Evolutionary conservation across 2,113 vertebrate species (phyloP).

Genomic region (Tautogolabrus adspersus): DNA sequence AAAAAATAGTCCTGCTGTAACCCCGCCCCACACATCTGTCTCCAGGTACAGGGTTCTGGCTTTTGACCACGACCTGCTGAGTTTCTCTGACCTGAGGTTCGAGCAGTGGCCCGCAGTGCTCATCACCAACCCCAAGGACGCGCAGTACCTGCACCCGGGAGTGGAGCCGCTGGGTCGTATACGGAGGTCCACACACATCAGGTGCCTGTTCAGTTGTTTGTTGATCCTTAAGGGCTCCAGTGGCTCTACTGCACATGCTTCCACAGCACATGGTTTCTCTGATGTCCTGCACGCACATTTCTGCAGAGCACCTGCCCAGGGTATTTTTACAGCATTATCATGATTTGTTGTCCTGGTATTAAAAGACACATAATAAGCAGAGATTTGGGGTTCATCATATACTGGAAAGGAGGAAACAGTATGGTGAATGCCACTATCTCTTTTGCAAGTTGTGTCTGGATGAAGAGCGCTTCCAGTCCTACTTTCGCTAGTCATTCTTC

Average conservation of each 20-base stretch:
- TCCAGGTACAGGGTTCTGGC: constrained; percentile 93
- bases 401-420: too few relatives aligned
- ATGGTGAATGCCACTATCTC: too few relatives aligned
- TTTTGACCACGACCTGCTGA: constrained; percentile 96
- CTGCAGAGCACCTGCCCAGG: background rate
- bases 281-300: background rate
- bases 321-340: background rate
- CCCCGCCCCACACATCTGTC: background rate
- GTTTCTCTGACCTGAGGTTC: constrained; percentile 92
- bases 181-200: constrained; percentile 92
- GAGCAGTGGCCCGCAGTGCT: constrained; percentile 93
- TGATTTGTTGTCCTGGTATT: too few relatives aligned
- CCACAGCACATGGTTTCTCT: background rate
- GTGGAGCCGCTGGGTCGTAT: constrained; percentile 91
- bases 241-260: background rate
- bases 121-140: constrained; percentile 96
- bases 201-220: constrained; percentile 82
- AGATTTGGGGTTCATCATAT: too few relatives aligned
- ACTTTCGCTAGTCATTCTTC: too few relatives aligned
- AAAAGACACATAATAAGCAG: too few relatives aligned
- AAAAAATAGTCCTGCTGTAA: background rate
- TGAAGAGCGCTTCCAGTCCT: too few relatives aligned
- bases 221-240: background rate
- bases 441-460: too few relatives aligned
- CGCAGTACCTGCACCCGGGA: constrained; percentile 89